These are phyloP conservation scores for Meriones unguiculatus DNA, from an alignment of 2,113 vertebrate genomes.

Conservation along the genomic window DNA sequence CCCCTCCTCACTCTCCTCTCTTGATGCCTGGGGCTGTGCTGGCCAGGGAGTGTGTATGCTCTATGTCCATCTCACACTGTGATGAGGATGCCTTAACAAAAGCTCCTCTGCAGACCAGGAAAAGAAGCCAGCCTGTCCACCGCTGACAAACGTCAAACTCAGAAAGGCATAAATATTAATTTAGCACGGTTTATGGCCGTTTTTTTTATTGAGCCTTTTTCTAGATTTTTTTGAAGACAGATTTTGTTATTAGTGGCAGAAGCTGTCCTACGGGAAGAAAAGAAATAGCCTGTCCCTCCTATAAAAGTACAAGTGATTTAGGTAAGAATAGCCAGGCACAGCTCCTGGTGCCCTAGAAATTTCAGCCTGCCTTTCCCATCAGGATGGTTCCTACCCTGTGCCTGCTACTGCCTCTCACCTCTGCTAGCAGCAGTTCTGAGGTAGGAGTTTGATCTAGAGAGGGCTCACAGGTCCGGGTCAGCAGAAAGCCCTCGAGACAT, in stretches of 20 bases:
- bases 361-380: neutral
- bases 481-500: neutral
- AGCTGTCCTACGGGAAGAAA: neutral
- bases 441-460: neutral
- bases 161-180: neutral
- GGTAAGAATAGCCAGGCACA: neutral
- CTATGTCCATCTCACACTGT: neutral
- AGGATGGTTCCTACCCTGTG: neutral
- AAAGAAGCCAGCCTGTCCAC: neutral
- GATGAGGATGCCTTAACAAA: neutral
- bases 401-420: neutral
- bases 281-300: neutral
- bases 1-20: neutral
- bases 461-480: neutral
- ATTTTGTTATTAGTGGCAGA: slow-evolving; percentile 12
- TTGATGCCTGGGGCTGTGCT: neutral
- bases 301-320: neutral
- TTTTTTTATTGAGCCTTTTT: neutral
- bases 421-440: neutral
- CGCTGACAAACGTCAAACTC: neutral
- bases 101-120: no score
- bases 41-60: accelerated
- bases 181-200: neutral
- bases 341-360: neutral
- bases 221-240: slow-evolving; percentile 46